Conservation (phyloP, 1,140 invertebrate genomes). For the Myzus persicae region DNA sequence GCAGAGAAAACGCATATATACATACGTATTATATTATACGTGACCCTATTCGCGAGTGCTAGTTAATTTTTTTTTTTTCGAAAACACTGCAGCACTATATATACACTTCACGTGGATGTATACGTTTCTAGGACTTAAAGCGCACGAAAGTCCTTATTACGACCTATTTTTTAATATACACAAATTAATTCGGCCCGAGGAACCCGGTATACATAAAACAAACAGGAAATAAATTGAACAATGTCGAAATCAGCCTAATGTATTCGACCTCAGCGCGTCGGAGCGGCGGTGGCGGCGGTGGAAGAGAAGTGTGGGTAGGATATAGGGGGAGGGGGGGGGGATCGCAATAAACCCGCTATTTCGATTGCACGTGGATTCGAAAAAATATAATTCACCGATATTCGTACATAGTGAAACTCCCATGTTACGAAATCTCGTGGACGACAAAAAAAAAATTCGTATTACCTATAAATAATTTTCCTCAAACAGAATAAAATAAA, state of each 20-base stretch:
- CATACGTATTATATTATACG: neutral
- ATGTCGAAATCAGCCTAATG: constrained; percentile 42
- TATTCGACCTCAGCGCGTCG: constrained; percentile 27
- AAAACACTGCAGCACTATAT: neutral
- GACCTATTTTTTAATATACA: constrained; percentile 40
- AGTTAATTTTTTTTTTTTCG: constrained; percentile 15
- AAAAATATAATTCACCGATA: neutral
- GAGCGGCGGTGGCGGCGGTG: too few relatives aligned
- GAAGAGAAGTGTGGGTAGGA: neutral
- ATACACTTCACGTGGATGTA: neutral
- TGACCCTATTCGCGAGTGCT: constrained; percentile 26
- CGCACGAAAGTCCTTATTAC: constrained; percentile 7
- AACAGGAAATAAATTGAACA: constrained; percentile 46
- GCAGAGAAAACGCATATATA: neutral
- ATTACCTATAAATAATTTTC: too few relatives aligned
- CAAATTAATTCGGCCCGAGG: constrained; percentile 26
- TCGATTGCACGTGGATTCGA: neutral
- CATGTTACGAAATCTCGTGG: too few relatives aligned
- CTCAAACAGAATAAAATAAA: too few relatives aligned
- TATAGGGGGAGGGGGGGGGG: neutral
- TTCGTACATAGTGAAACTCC: too few relatives aligned
- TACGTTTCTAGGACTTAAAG: constrained; percentile 3
- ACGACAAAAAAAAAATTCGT: too few relatives aligned
- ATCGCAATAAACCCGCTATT: neutral
- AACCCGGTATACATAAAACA: neutral